These are phyloP conservation scores for Python bivittatus DNA, from an alignment of 2,113 vertebrate genomes.

Conservation along the genomic window DNA sequence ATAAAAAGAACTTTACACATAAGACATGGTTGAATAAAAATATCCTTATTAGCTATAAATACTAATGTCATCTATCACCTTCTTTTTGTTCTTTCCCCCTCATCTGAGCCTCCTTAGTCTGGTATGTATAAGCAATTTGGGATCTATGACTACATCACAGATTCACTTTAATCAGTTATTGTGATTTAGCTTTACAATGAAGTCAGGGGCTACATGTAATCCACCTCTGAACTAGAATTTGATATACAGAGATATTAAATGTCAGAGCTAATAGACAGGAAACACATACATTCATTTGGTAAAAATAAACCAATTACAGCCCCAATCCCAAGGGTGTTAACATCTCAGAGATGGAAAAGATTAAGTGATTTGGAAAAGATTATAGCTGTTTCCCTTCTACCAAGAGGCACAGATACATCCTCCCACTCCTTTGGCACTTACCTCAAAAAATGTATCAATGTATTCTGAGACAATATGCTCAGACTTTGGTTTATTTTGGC, in stretches of 20 bases:
- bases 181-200: neutral
- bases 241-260: neutral
- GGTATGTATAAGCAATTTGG: neutral
- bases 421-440: slow-evolving; percentile 58
- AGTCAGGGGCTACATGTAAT: neutral
- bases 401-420: neutral
- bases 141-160: neutral
- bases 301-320: neutral
- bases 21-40: neutral
- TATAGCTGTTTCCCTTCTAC: neutral
- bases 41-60: neutral
- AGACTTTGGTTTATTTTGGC: slow-evolving; percentile 99
- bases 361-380: neutral
- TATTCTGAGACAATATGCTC: slow-evolving; percentile 98
- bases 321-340: neutral
- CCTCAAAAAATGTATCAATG: slow-evolving; percentile 98
- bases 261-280: neutral
- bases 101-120: neutral
- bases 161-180: neutral
- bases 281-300: neutral
- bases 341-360: neutral
- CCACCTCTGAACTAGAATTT: neutral
- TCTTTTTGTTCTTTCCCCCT: neutral
- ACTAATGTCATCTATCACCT: neutral
- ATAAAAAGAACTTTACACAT: neutral